phyloP scores from a whole-genome alignment of 30 jellyfish, hydroid and myxozoan genomes.

The Turritopsis rubra region DNA sequence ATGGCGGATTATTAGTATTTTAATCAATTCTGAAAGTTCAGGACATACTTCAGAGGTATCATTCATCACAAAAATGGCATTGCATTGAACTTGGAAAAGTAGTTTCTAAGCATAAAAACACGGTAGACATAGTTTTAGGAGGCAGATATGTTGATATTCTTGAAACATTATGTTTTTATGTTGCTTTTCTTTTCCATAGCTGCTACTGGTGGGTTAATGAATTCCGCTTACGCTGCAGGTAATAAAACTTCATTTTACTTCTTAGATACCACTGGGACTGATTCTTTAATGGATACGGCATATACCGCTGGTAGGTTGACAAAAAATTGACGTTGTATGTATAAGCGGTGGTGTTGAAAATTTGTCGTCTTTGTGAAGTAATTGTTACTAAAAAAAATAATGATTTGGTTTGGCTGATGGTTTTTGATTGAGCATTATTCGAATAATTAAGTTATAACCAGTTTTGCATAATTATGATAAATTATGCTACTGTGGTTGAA shows the following conservation, averaged over 20 bases:
- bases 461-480: too few species aligned
- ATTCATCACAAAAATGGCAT: too few species aligned
- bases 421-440: too few species aligned
- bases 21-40: too few species aligned
- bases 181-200: slow-evolving; percentile 30
- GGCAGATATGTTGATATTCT: not conserved
- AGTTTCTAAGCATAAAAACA: too few species aligned
- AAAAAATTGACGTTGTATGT: not conserved
- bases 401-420: too few species aligned
- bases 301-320: slow-evolving; percentile 50
- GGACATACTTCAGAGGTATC: too few species aligned
- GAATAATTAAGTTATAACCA: too few species aligned
- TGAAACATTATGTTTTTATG: not conserved
- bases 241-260: not conserved
- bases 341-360: not conserved
- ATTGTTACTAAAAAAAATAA: too few species aligned
- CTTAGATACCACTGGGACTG: slow-evolving; percentile 24
- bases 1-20: not conserved
- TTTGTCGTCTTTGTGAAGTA: too few species aligned
- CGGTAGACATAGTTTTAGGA: not conserved
- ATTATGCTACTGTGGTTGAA: too few species aligned
- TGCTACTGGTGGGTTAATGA: slow-evolving; percentile 81
- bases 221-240: slow-evolving; percentile 92
- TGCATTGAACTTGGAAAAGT: too few species aligned
- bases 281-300: slow-evolving; percentile 67